These are phyloP conservation scores for Brachionus koreanus DNA, from an alignment of 1,140 invertebrate species.

Conservation along the genomic window DNA sequence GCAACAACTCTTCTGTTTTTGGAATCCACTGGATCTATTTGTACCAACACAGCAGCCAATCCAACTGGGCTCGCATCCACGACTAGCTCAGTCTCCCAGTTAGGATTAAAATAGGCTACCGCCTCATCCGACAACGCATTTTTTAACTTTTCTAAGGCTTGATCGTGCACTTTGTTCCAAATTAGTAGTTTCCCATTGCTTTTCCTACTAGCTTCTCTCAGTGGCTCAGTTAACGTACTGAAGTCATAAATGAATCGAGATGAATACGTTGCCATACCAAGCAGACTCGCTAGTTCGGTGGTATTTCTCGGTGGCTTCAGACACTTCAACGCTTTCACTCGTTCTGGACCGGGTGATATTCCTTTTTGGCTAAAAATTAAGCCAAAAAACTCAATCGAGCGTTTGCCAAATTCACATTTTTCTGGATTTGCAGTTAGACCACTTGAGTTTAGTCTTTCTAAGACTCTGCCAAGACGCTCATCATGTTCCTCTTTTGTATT, in stretches of 20 bases:
- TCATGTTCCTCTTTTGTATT: background rate
- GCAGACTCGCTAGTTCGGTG: conserved; percentile 45
- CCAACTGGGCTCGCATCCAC: background rate
- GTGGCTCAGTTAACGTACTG: conserved; percentile 48
- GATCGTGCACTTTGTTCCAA: background rate
- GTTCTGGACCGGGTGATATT: background rate
- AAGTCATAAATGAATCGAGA: conserved; percentile 52
- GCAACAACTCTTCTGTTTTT: background rate
- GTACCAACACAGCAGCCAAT: background rate
- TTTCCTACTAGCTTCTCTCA: conserved; percentile 28
- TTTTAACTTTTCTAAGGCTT: background rate
- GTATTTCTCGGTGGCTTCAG: background rate
- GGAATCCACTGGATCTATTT: background rate
- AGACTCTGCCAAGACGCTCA: background rate
- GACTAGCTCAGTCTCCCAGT: background rate
- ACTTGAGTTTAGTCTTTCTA: background rate
- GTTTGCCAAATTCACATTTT: background rate
- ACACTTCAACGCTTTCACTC: background rate
- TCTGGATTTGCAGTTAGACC: background rate
- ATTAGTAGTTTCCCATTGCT: background rate
- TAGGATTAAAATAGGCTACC: background rate
- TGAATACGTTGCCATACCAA: conserved; percentile 53
- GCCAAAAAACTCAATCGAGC: background rate
- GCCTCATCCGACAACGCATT: background rate
- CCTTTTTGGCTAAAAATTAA: background rate